Base-by-base conservation (phyloP, 2,113 vertebrate genomes). In the Monopterus albus region DNA sequence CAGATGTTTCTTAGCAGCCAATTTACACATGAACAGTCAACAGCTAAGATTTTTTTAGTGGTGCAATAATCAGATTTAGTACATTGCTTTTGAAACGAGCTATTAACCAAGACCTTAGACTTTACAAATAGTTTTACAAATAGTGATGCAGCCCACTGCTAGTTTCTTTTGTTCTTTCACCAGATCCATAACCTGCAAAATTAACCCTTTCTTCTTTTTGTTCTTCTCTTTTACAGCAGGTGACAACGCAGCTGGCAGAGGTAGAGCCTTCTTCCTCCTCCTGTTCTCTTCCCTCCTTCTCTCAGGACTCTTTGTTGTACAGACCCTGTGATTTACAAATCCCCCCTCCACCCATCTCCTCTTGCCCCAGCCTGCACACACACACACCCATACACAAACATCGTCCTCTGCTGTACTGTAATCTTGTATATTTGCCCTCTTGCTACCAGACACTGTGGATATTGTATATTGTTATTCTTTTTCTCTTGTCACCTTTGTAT, bases 381-480 rank as follows among this genome's bases (percentile, higher is more conserved):
- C 25, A 55, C 47, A 50, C 36, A 29, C 21, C 42, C 26, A 49
- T 64, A 52, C 28, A 29, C 25, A 18, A 59, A 36, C 11, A 42
- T 63, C 70, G 38, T 57, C 79, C 67, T 67, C 72, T 39, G 55
- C 79, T 81, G 81, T 86, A 90, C 82, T 92, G 91, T 89, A 88
- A 82, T 87, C 91, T 90, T 93, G 92, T 93, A 94, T 90, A 94
- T 93, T 91, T 90, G 63, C 75, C 81, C 82, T 90, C 88, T 91
- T 91, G 85, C 88, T 93, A 90, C 89, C 83, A 63, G 90, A 87
- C 89, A 92, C 91, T 93, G 91, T 94, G 92, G 89, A 93, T 92
- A 94, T 93, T 93, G 91, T 93, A 94, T 91, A 93, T 93, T 93
- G 90, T 91, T 89, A 85, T 88, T 91, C 79, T 79, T 90, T 79